Conservation (phyloP, 2,113 vertebrate species). For the Platichthys flesus region DNA sequence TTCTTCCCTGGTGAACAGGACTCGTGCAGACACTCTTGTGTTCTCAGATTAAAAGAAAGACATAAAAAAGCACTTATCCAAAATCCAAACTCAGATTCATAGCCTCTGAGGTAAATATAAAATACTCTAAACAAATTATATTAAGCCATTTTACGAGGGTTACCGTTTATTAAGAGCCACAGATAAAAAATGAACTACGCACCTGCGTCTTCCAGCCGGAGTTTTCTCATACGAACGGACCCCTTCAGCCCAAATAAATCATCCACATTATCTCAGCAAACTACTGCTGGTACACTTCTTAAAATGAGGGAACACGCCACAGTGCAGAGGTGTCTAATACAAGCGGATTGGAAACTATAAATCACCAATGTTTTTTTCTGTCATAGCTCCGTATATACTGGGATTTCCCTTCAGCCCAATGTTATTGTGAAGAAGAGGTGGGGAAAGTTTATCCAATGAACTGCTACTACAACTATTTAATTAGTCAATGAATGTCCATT, state of each 20-base stretch:
- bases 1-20: too few relatives aligned
- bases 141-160: slow-evolving; percentile 7
- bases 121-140: not conserved
- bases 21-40: too few relatives aligned
- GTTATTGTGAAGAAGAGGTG: slow-evolving; percentile 15
- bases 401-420: slow-evolving; percentile 19
- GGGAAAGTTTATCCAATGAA: not conserved
- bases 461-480: not conserved
- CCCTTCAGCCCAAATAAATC: slow-evolving; percentile 29
- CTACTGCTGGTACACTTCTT: slow-evolving; percentile 9
- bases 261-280: slow-evolving; percentile 31
- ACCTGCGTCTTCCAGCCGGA: not conserved
- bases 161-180: not conserved
- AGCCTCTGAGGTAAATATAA: too few relatives aligned
- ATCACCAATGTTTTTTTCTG: slow-evolving; percentile 16
- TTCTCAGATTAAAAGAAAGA: too few relatives aligned
- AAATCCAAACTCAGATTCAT: too few relatives aligned
- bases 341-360: slow-evolving; percentile 39
- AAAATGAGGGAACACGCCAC: slow-evolving; percentile 15
- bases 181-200: not conserved
- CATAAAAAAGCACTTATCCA: too few relatives aligned
- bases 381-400: not conserved
- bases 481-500: not conserved
- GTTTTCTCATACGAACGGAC: not conserved
- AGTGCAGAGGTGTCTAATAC: slow-evolving; percentile 39